phyloP scores from a whole-genome alignment of 1,140 invertebrate genomes.

The Leptinotarsa undecemlineata region DNA sequence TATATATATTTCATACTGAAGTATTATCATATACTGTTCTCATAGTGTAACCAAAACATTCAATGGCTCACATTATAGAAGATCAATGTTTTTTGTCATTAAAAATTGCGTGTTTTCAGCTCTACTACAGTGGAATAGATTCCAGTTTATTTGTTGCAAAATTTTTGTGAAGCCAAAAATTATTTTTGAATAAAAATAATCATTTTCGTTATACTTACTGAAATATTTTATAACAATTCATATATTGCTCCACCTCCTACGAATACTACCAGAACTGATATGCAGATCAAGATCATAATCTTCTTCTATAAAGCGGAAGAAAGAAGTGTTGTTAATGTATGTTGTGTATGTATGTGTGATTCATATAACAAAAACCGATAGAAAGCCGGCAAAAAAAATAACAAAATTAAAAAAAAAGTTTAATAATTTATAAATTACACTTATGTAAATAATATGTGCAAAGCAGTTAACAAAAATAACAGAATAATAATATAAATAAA shows the following conservation, averaged over 20 bases:
- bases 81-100: too few relatives aligned
- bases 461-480: conserved; percentile 27
- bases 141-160: too few relatives aligned
- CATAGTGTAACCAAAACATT: too few relatives aligned
- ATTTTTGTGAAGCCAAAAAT: not conserved
- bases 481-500: conserved; percentile 26
- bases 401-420: conserved; percentile 40
- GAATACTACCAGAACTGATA: conserved; percentile 85
- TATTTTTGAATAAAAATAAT: not conserved
- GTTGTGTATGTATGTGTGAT: conserved; percentile 21
- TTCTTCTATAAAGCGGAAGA: conserved; percentile 84
- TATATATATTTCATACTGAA: too few relatives aligned
- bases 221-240: not conserved
- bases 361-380: conserved; percentile 21
- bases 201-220: not conserved
- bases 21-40: too few relatives aligned
- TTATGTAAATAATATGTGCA: conserved; percentile 26
- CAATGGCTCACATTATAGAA: too few relatives aligned
- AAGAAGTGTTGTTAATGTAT: conserved; percentile 42
- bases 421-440: conserved; percentile 36
- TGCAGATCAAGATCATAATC: conserved; percentile 97
- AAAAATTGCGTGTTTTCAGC: too few relatives aligned
- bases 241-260: conserved; percentile 57
- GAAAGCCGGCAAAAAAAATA: conserved; percentile 48
- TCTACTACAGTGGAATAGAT: too few relatives aligned